These are phyloP conservation scores for Cyprinodon diabolis DNA, from an alignment of 2,797 vertebrate genomes.

Conservation along the genomic window DNA sequence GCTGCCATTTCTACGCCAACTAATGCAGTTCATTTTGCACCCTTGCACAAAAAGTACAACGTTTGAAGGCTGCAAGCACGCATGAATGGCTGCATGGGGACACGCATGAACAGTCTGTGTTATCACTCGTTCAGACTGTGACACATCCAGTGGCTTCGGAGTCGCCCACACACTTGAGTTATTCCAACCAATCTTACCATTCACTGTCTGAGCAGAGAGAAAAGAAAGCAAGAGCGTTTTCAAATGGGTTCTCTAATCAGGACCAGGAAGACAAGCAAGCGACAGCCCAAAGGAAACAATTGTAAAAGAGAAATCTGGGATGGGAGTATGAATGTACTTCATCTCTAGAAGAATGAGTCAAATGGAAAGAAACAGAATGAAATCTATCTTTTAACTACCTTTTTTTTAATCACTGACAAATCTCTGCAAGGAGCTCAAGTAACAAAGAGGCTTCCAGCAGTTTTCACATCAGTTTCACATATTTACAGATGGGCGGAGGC, in stretches of 20 bases:
- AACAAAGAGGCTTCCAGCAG: background rate
- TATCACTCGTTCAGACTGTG: background rate
- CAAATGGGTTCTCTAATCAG: slow-evolving; percentile 30
- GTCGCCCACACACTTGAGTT: slow-evolving; percentile 55
- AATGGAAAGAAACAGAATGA: slow-evolving; percentile 17
- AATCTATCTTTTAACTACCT: slow-evolving; percentile 16
- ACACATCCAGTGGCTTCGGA: slow-evolving; percentile 25
- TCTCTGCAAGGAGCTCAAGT: background rate
- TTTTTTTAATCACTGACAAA: background rate
- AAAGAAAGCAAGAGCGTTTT: slow-evolving; percentile 30
- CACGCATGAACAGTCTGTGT: slow-evolving; percentile 20
- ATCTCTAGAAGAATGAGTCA: slow-evolving; percentile 34
- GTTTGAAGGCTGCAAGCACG: slow-evolving; percentile 24
- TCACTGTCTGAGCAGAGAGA: slow-evolving; percentile 37
- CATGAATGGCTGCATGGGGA: slow-evolving; percentile 13
- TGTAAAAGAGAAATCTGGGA: slow-evolving; percentile 17
- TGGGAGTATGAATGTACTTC: slow-evolving; percentile 20
- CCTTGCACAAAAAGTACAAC: slow-evolving; percentile 19
- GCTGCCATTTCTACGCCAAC: slow-evolving; percentile 19
- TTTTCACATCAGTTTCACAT: background rate
- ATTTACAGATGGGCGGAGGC: background rate
- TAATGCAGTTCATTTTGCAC: slow-evolving; percentile 27
- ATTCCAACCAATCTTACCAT: slow-evolving; percentile 65
- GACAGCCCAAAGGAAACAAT: slow-evolving; percentile 11
- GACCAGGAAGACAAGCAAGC: slow-evolving; percentile 24